phyloP scores from a whole-genome alignment of 2,113 vertebrate species.

The Semnopithecus entellus region DNA sequence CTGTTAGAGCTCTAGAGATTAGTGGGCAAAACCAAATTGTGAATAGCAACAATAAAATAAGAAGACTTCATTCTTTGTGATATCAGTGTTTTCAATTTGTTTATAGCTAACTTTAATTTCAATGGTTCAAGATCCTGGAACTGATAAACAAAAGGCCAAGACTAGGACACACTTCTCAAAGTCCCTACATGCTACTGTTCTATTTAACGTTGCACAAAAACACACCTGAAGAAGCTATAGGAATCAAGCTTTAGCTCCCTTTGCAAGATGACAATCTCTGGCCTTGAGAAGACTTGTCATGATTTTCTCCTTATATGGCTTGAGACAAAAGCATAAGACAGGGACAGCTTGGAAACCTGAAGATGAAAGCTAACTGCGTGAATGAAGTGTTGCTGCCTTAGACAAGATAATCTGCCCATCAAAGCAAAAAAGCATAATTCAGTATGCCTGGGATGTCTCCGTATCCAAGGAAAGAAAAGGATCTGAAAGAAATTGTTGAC shows the following conservation, averaged over 20 bases:
- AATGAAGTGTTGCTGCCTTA: neutral
- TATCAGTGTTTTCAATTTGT: neutral
- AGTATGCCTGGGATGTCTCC: neutral
- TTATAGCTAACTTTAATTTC: neutral
- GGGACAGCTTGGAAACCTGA: neutral
- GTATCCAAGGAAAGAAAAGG: neutral
- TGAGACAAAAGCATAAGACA: neutral
- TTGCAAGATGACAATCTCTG: neutral
- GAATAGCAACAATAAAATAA: neutral
- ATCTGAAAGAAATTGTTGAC: neutral
- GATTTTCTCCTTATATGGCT: neutral
- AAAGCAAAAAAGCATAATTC: neutral
- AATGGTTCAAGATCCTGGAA: neutral
- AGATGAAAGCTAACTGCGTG: neutral
- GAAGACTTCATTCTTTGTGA: neutral
- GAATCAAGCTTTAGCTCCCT: neutral
- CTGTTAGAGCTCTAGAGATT: neutral
- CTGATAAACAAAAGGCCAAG: neutral
- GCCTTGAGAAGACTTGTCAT: neutral
- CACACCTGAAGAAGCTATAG: neutral
- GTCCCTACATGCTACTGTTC: neutral
- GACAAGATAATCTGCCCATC: slow-evolving; percentile 9
- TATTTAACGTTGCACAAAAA: neutral
- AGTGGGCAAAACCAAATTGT: neutral
- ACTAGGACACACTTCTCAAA: neutral